Percentiles rank a stretch among this genome's conserved stretches.
These are phyloP conservation scores for Alosa alosa DNA, from an alignment of 2,113 vertebrate species.

Conservation along the genomic window DNA sequence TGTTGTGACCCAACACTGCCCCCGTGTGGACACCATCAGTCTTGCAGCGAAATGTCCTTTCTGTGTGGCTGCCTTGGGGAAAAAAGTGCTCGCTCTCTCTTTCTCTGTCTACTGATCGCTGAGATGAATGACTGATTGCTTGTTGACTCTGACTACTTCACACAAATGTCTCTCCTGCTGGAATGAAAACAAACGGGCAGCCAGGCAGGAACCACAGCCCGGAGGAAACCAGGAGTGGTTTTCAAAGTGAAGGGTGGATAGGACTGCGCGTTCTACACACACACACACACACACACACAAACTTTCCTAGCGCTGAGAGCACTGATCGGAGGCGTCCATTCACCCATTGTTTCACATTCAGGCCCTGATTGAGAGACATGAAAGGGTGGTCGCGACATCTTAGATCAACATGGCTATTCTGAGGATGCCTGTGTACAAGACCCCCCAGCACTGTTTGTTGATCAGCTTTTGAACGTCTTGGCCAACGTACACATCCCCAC, in stretches of 20 bases:
- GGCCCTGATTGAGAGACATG: neutral
- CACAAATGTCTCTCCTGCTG: conserved; percentile 11
- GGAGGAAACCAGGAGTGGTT: neutral
- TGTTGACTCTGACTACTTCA: conserved; percentile 16
- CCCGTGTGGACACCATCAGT: neutral
- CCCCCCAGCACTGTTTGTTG: conserved; percentile 3
- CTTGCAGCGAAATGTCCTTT: neutral
- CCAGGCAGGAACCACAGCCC: neutral
- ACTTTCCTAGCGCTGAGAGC: neutral
- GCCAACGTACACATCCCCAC: conserved; percentile 8
- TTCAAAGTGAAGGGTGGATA: neutral
- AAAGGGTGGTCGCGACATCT: neutral
- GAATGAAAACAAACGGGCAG: conserved; percentile 9
- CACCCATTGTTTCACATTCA: conserved; percentile 1
- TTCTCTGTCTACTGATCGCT: conserved; percentile 5
- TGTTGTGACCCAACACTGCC: neutral
- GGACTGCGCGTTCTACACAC: neutral
- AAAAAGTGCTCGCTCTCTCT: neutral
- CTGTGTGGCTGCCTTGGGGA: neutral
- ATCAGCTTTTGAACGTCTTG: neutral
- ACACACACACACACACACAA: conserved; percentile 3
- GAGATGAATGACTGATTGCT: conserved; percentile 16
- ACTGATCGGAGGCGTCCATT: neutral
- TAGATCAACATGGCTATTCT: conserved; percentile 16
- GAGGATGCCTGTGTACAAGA: neutral